These are phyloP conservation scores for Sparus aurata DNA, from an alignment of 2,797 vertebrate genomes.

Conservation along the genomic window DNA sequence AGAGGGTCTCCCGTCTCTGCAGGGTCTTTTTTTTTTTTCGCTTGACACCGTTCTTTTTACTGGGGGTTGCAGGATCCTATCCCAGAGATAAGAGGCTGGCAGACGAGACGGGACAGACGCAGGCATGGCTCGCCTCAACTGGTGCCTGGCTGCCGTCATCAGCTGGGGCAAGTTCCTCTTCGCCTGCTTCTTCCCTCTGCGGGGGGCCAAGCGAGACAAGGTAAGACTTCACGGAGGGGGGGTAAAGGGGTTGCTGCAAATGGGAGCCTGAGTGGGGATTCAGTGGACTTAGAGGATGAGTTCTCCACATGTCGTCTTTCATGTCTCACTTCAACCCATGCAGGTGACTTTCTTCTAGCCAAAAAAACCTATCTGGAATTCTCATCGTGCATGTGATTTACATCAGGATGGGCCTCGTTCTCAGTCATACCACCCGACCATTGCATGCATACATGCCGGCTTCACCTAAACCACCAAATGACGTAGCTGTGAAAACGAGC, in stretches of 20 bases:
- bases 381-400: slow-evolving; percentile 37
- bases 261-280: slow-evolving; percentile 19
- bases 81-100: slow-evolving; percentile 76
- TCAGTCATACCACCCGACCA: slow-evolving; percentile 29
- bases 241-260: background rate
- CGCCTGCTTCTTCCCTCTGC: slow-evolving; percentile 91
- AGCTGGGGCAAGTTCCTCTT: slow-evolving; percentile 95
- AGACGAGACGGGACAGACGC: slow-evolving; percentile 76
- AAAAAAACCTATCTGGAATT: slow-evolving; percentile 16
- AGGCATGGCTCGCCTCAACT: slow-evolving; percentile 92
- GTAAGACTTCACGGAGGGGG: slow-evolving; percentile 82
- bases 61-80: slow-evolving; percentile 68
- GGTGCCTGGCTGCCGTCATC: slow-evolving; percentile 93
- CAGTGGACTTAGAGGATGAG: slow-evolving; percentile 39
- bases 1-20: slow-evolving; percentile 53
- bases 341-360: slow-evolving; percentile 16
- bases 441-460: slow-evolving; percentile 31
- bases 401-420: slow-evolving; percentile 50
- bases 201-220: slow-evolving; percentile 88
- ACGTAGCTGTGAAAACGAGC: slow-evolving; percentile 68
- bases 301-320: slow-evolving; percentile 50
- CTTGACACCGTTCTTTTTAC: slow-evolving; percentile 55
- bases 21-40: slow-evolving; percentile 47
- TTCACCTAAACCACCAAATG: slow-evolving; percentile 54
- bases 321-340: slow-evolving; percentile 8